Conservation (phyloP, 2,113 vertebrate genomes). For the Tursiops truncatus region DNA sequence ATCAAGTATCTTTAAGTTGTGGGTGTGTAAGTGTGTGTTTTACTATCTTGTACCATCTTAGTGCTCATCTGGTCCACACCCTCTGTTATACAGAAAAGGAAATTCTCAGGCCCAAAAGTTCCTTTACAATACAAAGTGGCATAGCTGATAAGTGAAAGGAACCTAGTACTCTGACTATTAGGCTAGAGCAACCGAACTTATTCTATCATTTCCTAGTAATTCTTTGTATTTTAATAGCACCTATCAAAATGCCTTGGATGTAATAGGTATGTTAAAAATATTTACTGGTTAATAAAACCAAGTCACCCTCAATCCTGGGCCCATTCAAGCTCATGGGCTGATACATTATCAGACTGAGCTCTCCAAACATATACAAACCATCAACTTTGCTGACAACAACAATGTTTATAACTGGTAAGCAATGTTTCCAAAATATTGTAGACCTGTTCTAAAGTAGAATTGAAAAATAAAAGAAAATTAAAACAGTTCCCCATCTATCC, state of each 20-base stretch:
- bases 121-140: background rate
- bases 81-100: background rate
- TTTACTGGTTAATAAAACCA: background rate
- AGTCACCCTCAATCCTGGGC: background rate
- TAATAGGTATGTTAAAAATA: background rate
- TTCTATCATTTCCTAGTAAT: background rate
- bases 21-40: background rate
- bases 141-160: background rate
- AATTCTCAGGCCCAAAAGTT: background rate
- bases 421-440: conserved; percentile 6
- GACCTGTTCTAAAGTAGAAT: background rate
- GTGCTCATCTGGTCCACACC: background rate
- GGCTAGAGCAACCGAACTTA: background rate
- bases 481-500: background rate
- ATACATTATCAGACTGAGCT: background rate
- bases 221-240: background rate
- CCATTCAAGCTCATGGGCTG: background rate
- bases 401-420: background rate
- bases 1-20: background rate
- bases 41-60: background rate
- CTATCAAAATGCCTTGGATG: background rate
- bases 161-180: background rate
- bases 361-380: background rate
- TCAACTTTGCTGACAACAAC: background rate
- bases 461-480: conserved; percentile 1